Evolutionary conservation across 2,888 invertebrate species (phyloP).

Genomic region (Mesorhabditis belari): DNA sequence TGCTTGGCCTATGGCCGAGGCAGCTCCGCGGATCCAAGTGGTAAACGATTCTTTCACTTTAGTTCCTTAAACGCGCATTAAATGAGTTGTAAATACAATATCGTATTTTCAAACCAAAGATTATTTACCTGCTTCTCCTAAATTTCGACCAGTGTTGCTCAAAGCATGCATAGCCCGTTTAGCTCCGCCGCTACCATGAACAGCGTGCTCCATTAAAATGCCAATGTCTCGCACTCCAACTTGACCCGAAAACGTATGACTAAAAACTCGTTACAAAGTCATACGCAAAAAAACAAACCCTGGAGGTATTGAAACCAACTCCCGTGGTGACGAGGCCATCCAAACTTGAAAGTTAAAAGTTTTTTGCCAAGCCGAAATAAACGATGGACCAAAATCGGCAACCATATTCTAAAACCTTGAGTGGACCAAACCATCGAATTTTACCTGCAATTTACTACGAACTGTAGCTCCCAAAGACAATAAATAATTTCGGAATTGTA

Average conservation of each 20-base stretch:
- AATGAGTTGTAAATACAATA: too few species aligned
- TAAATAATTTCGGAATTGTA: conserved; percentile 68
- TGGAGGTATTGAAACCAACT: conserved; percentile 19
- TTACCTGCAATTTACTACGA: conserved; percentile 16
- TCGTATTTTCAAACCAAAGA: too few species aligned
- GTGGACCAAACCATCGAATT: neutral
- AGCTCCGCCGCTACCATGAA: conserved; percentile 37
- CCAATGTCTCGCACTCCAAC: conserved; percentile 87
- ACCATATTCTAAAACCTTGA: conserved; percentile 3
- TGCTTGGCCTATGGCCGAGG: too few species aligned
- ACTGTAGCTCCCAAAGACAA: conserved; percentile 54
- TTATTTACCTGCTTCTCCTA: too few species aligned
- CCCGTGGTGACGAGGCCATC: conserved; percentile 54
- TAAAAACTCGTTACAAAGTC: conserved; percentile 36
- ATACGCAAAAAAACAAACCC: conserved; percentile 10
- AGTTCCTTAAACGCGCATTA: too few species aligned
- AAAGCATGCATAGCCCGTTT: conserved; percentile 34
- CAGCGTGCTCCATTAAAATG: conserved; percentile 38
- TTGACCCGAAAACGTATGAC: conserved; percentile 88
- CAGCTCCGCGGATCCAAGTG: too few species aligned
- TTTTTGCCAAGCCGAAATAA: conserved; percentile 75
- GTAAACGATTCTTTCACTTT: too few species aligned
- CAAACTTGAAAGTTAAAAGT: conserved; percentile 84
- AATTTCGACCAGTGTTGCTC: conserved; percentile 38
- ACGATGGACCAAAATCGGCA: conserved; percentile 71